Percentiles rank a stretch among this genome's conserved stretches.
Evolutionary conservation across 2,888 invertebrate species (phyloP).

Genomic region (Lacanobia wlatinum): DNA sequence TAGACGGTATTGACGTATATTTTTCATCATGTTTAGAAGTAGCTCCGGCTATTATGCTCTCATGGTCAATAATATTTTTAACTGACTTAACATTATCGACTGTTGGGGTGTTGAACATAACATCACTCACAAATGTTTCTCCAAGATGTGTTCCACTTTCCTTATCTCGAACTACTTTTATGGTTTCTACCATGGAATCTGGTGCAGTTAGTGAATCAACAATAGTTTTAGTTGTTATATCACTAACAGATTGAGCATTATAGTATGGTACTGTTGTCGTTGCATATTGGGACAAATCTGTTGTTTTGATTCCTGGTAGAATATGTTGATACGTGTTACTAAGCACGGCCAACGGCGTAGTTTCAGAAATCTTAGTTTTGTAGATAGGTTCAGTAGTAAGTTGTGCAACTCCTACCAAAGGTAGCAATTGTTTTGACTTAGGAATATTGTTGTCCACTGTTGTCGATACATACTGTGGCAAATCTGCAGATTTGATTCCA

Average conservation of each 20-base stretch:
- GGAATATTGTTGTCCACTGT: background rate
- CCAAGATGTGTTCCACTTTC: slow-evolving; percentile 7
- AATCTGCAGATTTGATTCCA: background rate
- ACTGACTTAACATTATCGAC: background rate
- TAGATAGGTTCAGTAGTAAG: background rate
- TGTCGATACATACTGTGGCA: background rate
- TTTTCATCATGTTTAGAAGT: background rate
- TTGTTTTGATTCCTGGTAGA: background rate
- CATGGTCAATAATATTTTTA: slow-evolving; percentile 32
- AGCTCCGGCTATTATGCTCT: slow-evolving; percentile 17
- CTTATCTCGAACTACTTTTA: slow-evolving; percentile 14
- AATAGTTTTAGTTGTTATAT: slow-evolving; percentile 24
- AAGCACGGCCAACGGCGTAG: background rate
- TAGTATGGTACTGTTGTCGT: background rate
- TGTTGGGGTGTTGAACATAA: background rate
- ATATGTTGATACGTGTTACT: background rate
- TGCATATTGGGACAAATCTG: background rate
- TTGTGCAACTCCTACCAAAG: background rate
- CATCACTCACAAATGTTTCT: slow-evolving; percentile 1
- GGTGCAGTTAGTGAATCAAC: slow-evolving; percentile 14
- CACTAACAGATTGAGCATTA: background rate
- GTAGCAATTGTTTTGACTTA: background rate
- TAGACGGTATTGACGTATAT: background rate
- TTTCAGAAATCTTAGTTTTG: too few relatives aligned
- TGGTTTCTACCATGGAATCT: slow-evolving; percentile 43